Evolutionary conservation across 2,888 invertebrate genomes (phyloP), one percentile per base, ranked within the genome.

Genomic region (Aphelenchoides bicaudatus): DNA sequence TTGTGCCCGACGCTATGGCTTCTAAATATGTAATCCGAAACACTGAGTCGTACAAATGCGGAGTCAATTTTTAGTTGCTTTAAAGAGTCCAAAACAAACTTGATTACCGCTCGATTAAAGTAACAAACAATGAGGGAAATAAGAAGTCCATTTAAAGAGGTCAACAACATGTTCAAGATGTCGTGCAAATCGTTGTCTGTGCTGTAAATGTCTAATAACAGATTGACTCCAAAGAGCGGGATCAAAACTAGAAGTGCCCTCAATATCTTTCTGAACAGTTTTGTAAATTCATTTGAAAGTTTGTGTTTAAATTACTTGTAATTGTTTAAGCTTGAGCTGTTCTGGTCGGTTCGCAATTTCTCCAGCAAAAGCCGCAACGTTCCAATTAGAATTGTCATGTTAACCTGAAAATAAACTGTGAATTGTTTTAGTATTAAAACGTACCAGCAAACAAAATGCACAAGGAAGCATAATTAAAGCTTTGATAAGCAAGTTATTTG

Each of bases 221-320:
- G 81, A 66, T 83, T 82, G 1, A 82, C 76, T 3, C 83, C 83
- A 68, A 83, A 83, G 39, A 83, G 75, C 1, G 83, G 83, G 58
- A 83, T 77, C 52, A 83, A 71, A 23, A 51, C 37, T 39, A 51
- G 39, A 37, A 51, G 21, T 16, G 52, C 52, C 2, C 28, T 21
- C 52, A 51, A 38, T 39, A 51, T 39, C 3, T 51, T 51, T 3
- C 52, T 51, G 38, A 51, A 51, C 47, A 21, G 19, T 16, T 37
- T 37, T 16, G 2, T 16, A 37, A 37, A 16, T 16, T 37, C 2
- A 37, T 2, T 16, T 2, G 19, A 37, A 2, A 37, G 38, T 16
- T 37, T 37, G 19, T 16, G 2, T 2, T 37, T n/a, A 48, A 48
- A 37, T n/a, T 23, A 51, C 52, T 23, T 25, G 37, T 51, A 51